Evolutionary conservation across 2,888 invertebrate species (phyloP).

Genomic region (Bibio marci): DNA sequence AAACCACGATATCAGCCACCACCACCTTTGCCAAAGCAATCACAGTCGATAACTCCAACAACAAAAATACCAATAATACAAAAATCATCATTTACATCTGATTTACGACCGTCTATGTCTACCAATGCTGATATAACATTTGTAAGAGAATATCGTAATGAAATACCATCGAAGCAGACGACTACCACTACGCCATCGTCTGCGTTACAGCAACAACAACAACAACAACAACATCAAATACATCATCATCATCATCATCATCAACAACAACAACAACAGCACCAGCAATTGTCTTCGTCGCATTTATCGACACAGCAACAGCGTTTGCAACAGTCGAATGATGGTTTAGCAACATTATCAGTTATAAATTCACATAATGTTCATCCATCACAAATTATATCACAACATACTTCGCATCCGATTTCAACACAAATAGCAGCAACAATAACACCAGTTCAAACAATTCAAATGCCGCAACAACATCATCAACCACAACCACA

Average conservation of each 20-base stretch:
- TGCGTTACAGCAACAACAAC: constrained; percentile 3
- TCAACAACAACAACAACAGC: constrained; percentile 5
- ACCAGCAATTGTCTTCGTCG: not conserved
- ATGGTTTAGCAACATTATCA: constrained; percentile 43
- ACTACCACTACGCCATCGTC: no score
- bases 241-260: constrained; percentile 15
- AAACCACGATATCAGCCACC: constrained; percentile 38
- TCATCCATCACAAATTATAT: constrained; percentile 17
- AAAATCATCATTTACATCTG: constrained; percentile 6
- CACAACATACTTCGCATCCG: constrained; percentile 18
- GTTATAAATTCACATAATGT: constrained; percentile 38
- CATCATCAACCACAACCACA: constrained; percentile 14
- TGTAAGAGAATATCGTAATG: constrained; percentile 29
- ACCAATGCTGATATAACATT: constrained; percentile 21
- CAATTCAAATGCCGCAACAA: constrained; percentile 7
- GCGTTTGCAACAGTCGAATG: no score
- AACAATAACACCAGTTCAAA: constrained; percentile 44
- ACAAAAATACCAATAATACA: constrained; percentile 4
- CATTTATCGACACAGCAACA: not conserved
- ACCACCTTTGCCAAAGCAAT: constrained; percentile 20
- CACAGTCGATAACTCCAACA: constrained; percentile 1
- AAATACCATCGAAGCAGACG: constrained; percentile 9
- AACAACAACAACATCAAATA: constrained; percentile 13
- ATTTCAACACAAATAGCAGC: constrained; percentile 37
- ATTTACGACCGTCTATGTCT: constrained; percentile 7